Evolutionary conservation across 2,888 invertebrate species (phyloP).

Genomic region (Rhimphoctona megacephalus): DNA sequence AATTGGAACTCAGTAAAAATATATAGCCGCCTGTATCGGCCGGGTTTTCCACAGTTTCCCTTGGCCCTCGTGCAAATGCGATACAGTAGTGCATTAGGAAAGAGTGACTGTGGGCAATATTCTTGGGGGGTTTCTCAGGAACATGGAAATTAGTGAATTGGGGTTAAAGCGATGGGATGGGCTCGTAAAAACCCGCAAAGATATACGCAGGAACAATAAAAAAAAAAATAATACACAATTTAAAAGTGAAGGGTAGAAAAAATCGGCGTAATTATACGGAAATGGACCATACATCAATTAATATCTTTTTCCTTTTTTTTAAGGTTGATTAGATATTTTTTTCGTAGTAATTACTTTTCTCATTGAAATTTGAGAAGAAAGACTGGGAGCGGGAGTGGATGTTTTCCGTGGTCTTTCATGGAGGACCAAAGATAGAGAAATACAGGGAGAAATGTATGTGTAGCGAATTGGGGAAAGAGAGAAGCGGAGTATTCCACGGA

Average conservation of each 20-base stretch:
- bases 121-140: too few relatives aligned
- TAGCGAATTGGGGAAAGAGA: neutral
- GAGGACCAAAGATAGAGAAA: conserved; percentile 45
- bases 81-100: too few relatives aligned
- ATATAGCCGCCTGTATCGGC: too few relatives aligned
- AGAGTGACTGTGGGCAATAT: too few relatives aligned
- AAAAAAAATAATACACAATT: too few relatives aligned
- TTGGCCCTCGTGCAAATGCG: too few relatives aligned
- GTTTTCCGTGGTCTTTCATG: conserved; percentile 40
- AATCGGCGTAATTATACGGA: neutral
- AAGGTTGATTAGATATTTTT: conserved; percentile 18
- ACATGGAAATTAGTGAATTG: too few relatives aligned
- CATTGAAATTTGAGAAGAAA: conserved; percentile 51
- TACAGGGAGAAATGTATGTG: neutral
- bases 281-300: neutral
- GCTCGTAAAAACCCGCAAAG: too few relatives aligned
- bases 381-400: conserved; percentile 17
- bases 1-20: too few relatives aligned
- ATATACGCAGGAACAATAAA: too few relatives aligned
- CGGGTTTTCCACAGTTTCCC: too few relatives aligned
- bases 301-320: neutral
- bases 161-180: too few relatives aligned
- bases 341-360: conserved; percentile 48
- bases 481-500: conserved; percentile 21
- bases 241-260: neutral